Evolutionary conservation across 2,888 invertebrate species (phyloP).

Genomic region (Trissolcus brochymenae): DNA sequence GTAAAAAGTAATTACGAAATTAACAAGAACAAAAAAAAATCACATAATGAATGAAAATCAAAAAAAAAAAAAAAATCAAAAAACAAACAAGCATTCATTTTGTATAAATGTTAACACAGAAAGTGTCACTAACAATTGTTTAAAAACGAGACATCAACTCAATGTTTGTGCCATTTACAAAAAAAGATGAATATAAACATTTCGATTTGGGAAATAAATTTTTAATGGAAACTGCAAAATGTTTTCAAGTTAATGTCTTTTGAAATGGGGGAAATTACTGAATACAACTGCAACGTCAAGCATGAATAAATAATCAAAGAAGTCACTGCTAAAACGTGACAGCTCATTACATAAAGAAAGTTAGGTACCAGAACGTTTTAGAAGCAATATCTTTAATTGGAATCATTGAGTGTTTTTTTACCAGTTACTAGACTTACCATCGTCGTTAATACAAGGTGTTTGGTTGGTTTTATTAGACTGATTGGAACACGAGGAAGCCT

Average conservation of each 20-base stretch:
- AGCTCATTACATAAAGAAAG: slow-evolving; percentile 8
- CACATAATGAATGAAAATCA: slow-evolving; percentile 7
- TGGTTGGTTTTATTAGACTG: slow-evolving; percentile 73
- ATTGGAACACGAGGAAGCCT: slow-evolving; percentile 74
- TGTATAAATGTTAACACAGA: slow-evolving; percentile 29
- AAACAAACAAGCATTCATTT: slow-evolving; percentile 35
- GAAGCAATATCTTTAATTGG: slow-evolving; percentile 45
- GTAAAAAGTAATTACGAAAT: slow-evolving; percentile 67
- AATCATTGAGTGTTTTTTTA: slow-evolving; percentile 53
- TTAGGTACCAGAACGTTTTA: slow-evolving; percentile 33
- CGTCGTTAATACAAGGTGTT: slow-evolving; percentile 75
- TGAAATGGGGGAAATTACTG: slow-evolving; percentile 1
- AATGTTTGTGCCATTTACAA: background rate
- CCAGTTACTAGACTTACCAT: slow-evolving; percentile 73
- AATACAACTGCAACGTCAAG: slow-evolving; percentile 45
- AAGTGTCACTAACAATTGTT: slow-evolving; percentile 1
- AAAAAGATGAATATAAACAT: no score
- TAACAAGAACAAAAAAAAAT: background rate
- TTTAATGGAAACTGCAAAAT: no score
- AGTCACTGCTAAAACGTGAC: slow-evolving; percentile 47
- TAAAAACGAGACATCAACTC: slow-evolving; percentile 33
- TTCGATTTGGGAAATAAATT: no score
- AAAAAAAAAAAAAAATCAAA: slow-evolving; percentile 10
- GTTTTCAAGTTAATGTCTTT: no score
- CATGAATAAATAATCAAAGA: slow-evolving; percentile 31